A percentile compares a stretch with the other conserved stretches of the same genome.
phyloP scores from a whole-genome alignment of 1,140 invertebrate species.

The Musca vetustissima region DNA sequence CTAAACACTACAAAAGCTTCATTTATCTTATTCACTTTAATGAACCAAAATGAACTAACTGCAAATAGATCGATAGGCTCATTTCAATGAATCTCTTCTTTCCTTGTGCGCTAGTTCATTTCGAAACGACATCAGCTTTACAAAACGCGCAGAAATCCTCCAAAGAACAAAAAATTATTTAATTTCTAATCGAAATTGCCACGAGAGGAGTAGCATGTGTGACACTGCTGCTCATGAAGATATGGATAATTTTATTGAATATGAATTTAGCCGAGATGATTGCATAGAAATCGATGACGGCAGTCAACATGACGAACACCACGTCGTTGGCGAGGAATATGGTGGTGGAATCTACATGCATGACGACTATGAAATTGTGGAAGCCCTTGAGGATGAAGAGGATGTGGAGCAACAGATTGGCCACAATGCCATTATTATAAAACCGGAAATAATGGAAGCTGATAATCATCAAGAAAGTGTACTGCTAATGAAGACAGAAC shows the following conservation, averaged over 20 bases:
- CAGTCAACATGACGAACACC: constrained; percentile 29
- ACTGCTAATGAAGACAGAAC: background rate
- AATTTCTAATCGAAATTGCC: no score
- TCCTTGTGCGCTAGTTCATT: no score
- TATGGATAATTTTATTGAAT: constrained; percentile 34
- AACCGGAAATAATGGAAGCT: background rate
- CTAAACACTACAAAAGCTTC: no score
- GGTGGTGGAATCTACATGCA: constrained; percentile 26
- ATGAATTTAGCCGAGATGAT: constrained; percentile 35
- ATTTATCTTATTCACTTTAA: no score
- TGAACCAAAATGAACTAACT: no score
- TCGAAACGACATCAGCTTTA: no score
- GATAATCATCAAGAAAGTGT: background rate
- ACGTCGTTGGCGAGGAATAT: background rate
- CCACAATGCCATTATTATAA: background rate
- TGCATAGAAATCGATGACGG: constrained; percentile 32
- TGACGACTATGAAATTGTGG: constrained; percentile 27
- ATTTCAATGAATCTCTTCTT: no score
- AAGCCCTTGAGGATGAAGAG: constrained; percentile 8
- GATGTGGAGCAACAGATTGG: background rate
- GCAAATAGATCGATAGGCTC: no score
- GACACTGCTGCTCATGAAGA: constrained; percentile 19
- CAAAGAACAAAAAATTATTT: no score
- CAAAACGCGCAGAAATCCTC: no score
- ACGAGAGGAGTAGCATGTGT: constrained; percentile 2